Conservation (phyloP, 35 echinoderm and acorn worm species). For the Ophioderma brevispina region DNA sequence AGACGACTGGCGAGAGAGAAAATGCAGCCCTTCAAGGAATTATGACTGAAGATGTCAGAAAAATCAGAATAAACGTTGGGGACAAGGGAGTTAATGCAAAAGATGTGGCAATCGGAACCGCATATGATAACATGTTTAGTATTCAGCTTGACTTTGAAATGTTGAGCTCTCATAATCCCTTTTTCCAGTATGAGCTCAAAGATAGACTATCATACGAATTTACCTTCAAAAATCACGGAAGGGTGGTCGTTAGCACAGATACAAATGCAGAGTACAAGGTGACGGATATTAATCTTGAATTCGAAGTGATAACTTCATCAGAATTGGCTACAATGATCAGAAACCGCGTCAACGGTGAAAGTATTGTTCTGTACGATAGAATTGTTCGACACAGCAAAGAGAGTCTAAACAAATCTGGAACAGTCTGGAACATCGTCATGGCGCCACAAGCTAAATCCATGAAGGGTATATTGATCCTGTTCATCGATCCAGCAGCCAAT, state of each 20-base stretch:
- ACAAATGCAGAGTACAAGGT: neutral
- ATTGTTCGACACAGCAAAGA: constrained; percentile 15
- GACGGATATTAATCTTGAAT: constrained; percentile 6
- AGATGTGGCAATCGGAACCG: neutral
- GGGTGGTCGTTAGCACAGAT: neutral
- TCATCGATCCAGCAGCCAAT: constrained; percentile 9
- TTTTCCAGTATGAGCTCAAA: neutral
- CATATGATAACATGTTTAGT: neutral
- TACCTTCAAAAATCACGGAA: neutral
- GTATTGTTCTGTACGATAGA: constrained; percentile 12
- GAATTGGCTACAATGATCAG: constrained; percentile 23
- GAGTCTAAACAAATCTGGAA: constrained; percentile 11
- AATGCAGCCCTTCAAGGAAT: neutral
- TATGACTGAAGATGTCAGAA: neutral
- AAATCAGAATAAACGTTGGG: neutral
- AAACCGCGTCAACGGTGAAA: constrained; percentile 6
- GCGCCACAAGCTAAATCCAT: constrained; percentile 23
- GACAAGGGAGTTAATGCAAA: neutral
- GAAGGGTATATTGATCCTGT: constrained; percentile 43
- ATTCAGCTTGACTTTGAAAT: constrained; percentile 4
- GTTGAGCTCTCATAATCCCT: neutral
- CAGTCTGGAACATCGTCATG: constrained; percentile 29
- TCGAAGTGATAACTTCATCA: constrained; percentile 4
- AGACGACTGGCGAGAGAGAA: no score
- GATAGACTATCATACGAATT: neutral